These are phyloP conservation scores for Leptoteleia sp. DNA, from an alignment of 1,140 invertebrate species.

Conservation along the genomic window DNA sequence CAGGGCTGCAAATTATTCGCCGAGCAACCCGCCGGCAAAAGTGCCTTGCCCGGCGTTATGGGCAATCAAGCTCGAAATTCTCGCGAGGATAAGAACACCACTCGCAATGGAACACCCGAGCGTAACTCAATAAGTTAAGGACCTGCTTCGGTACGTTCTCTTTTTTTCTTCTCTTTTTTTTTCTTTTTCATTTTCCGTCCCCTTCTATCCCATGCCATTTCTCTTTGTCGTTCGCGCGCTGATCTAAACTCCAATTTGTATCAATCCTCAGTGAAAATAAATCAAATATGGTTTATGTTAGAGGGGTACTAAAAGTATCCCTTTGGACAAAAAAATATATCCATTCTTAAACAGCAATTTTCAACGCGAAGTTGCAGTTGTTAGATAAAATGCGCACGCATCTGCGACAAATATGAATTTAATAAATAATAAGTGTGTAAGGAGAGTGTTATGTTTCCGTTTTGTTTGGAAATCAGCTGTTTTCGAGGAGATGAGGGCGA, in stretches of 20 bases:
- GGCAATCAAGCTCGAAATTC: conserved; percentile 61
- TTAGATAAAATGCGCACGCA: too few species aligned
- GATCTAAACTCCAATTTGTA: conserved; percentile 18
- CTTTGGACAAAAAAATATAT: too few species aligned
- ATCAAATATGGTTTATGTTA: background rate
- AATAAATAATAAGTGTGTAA: too few species aligned
- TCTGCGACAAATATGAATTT: too few species aligned
- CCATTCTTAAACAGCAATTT: too few species aligned
- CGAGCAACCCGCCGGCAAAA: conserved; percentile 41
- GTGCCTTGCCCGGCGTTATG: conserved; percentile 42
- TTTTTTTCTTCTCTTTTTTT: conserved; percentile 1
- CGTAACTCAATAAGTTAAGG: conserved; percentile 58
- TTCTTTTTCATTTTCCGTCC: conserved; percentile 1
- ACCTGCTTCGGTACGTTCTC: conserved; percentile 34
- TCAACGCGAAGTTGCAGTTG: too few species aligned
- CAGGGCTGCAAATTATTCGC: conserved; percentile 56
- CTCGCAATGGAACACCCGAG: conserved; percentile 42
- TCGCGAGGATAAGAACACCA: conserved; percentile 54
- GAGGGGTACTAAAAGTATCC: too few species aligned
- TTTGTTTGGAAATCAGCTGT: too few species aligned
- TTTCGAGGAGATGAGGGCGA: too few species aligned
- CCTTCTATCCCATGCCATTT: background rate
- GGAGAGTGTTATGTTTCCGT: too few species aligned
- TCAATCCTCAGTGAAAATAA: background rate
- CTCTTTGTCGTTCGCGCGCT: too few species aligned